Evolutionary conservation across 2,888 invertebrate species (phyloP).

Genomic region (Andrena dorsata): DNA sequence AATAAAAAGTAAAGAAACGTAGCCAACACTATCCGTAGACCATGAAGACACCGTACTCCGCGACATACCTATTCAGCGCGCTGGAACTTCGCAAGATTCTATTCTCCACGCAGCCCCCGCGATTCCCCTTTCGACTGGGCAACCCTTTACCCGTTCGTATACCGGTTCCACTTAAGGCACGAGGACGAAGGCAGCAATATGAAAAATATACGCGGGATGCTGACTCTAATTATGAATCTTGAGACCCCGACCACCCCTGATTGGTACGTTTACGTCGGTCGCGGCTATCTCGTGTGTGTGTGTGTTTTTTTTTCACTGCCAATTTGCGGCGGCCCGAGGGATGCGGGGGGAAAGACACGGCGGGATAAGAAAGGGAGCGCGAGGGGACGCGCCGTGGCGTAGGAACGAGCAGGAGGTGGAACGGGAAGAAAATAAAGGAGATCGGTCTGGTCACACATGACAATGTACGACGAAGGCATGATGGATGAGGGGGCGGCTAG

Average conservation of each 20-base stretch:
- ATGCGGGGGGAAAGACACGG: slow-evolving; percentile 27
- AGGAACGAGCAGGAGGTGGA: slow-evolving; percentile 27
- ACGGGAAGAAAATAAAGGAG: slow-evolving; percentile 49
- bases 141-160: not conserved
- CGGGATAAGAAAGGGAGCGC: slow-evolving; percentile 29
- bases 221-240: slow-evolving; percentile 60
- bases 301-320: slow-evolving; percentile 58
- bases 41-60: too few relatives aligned
- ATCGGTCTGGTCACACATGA: slow-evolving; percentile 76
- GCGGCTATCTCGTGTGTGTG: slow-evolving; percentile 43
- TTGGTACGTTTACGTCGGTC: slow-evolving; percentile 56
- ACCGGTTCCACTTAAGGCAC: not conserved
- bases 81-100: too few relatives aligned
- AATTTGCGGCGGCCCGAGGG: slow-evolving; percentile 62
- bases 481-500: slow-evolving; percentile 85
- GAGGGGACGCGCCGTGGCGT: slow-evolving; percentile 9
- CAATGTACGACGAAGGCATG: slow-evolving; percentile 81
- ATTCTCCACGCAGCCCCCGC: not conserved
- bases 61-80: too few relatives aligned
- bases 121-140: not conserved
- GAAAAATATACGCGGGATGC: slow-evolving; percentile 14
- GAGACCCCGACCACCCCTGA: slow-evolving; percentile 57
- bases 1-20: too few relatives aligned
- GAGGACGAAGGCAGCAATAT: not conserved
- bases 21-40: too few relatives aligned